Evolutionary conservation across 1,140 invertebrate species (phyloP).

Genomic region (Aphidius ervi): DNA sequence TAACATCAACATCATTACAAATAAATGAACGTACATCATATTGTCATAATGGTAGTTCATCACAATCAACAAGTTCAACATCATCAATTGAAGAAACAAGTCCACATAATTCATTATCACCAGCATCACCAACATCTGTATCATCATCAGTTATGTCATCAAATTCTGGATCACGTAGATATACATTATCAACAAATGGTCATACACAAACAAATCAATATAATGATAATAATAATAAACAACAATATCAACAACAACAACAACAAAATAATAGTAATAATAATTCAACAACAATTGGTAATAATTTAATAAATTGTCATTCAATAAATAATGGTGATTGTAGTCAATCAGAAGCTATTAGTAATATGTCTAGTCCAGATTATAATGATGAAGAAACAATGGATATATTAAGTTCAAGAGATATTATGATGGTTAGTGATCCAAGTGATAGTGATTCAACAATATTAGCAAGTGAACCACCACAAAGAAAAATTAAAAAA

Average conservation of each 20-base stretch:
- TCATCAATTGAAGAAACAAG: slow-evolving; percentile 60
- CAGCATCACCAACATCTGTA: slow-evolving; percentile 76
- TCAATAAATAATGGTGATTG: slow-evolving; percentile 56
- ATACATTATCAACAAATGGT: slow-evolving; percentile 39
- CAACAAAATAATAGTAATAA: too few species aligned
- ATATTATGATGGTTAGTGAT: slow-evolving; percentile 80
- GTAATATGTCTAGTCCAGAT: slow-evolving; percentile 82
- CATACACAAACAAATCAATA: slow-evolving; percentile 29
- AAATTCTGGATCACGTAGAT: slow-evolving; percentile 56
- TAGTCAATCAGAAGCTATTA: slow-evolving; percentile 75
- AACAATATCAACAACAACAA: slow-evolving; percentile 26
- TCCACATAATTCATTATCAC: slow-evolving; percentile 66
- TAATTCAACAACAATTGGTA: slow-evolving; percentile 32
- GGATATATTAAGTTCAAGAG: slow-evolving; percentile 63
- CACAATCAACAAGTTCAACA: slow-evolving; percentile 59
- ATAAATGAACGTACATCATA: slow-evolving; percentile 47
- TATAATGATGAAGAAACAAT: slow-evolving; percentile 73
- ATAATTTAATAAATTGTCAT: slow-evolving; percentile 35
- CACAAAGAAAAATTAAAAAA: slow-evolving; percentile 62
- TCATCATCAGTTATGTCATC: slow-evolving; percentile 82
- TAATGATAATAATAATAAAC: slow-evolving; percentile 7
- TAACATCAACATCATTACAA: slow-evolving; percentile 50
- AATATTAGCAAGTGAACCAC: slow-evolving; percentile 71
- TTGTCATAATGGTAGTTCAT: slow-evolving; percentile 52
- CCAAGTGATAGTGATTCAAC: slow-evolving; percentile 81